Evolutionary conservation across 2,888 invertebrate species (phyloP), one percentile per base, ranked within the genome.

Genomic region (Sarcophaga subvicina): DNA sequence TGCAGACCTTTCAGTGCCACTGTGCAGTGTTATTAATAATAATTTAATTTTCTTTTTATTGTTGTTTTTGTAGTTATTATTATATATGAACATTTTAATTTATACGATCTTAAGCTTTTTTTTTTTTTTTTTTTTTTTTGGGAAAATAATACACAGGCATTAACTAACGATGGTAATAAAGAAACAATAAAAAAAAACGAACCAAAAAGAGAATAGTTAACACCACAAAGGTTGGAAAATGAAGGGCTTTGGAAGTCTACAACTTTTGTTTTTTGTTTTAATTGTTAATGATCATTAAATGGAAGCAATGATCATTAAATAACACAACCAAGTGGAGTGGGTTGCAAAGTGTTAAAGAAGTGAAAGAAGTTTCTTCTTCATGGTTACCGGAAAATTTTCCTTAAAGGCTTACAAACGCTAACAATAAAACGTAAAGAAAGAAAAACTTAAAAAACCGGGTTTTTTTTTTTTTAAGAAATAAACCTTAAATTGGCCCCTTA

Each of bases 381-480:
- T 71, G 54, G 54, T 69, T 81, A 87, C 75, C 86, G 84, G 81
- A 87, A 87, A 87, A 84, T 79, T 81, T 70, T 59, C 17, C 66
- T 49, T 54, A n/a, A 75, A 75, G 70, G 27, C 62, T 67, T 69
- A 67, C 54, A 45, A 10, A 77, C 8, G 2, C 37, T 37, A 37
- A 0, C 37, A 37, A 37, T 2, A 63, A 49, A 22, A 45, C 11
- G 4, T 60, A 49, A 77, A 27, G 2, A 63, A 76, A 62, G 8
- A 2, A 71, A 22, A 47, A 63, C n/a, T 25, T 11, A 76, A 20
- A 59, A 14, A 62, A 63, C 37, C 59, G n/a, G 64, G 27, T 70
- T 75, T 49, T 49, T 12, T 17, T 54, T 37, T 37, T 37, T 37
- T 8, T 8, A 37, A 37, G 37, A 37, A 37, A 37, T 37, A 37